Percentiles rank a stretch among this genome's conserved stretches.
Evolutionary conservation across 1,140 invertebrate species (phyloP).

Genomic region (Zaprionus vittiger): DNA sequence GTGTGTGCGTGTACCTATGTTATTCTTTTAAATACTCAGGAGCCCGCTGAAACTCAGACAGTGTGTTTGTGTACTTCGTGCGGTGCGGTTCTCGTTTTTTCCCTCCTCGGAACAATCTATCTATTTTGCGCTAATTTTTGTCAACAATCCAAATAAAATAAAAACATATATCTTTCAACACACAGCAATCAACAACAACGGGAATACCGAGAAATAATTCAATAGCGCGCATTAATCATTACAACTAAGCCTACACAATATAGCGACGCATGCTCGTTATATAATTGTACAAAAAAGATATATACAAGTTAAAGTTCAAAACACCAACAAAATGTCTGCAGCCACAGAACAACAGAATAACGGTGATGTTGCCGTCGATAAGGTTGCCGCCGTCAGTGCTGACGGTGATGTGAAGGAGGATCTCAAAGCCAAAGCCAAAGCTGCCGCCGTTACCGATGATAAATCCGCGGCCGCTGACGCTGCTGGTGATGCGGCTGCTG

Average conservation of each 20-base stretch:
- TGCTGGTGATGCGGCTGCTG: constrained; percentile 64
- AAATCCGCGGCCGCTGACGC: constrained; percentile 70
- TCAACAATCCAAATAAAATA: constrained; percentile 57
- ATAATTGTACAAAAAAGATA: constrained; percentile 58
- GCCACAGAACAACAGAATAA: constrained; percentile 84
- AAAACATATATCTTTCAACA: constrained; percentile 45
- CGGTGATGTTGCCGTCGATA: constrained; percentile 83
- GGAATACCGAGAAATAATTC: constrained; percentile 35
- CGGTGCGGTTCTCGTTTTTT: constrained; percentile 75
- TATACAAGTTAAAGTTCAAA: constrained; percentile 46
- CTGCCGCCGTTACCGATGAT: constrained; percentile 64
- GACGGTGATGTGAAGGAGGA: constrained; percentile 80
- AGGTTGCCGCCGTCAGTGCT: constrained; percentile 66
- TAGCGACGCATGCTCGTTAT: constrained; percentile 56
- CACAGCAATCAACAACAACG: constrained; percentile 58
- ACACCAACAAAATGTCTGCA: constrained; percentile 75
- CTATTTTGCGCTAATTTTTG: constrained; percentile 77
- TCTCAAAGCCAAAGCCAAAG: constrained; percentile 77
- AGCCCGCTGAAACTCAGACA: constrained; percentile 60
- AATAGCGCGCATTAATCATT: constrained; percentile 46
- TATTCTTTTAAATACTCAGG: constrained; percentile 72
- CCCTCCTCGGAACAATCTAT: constrained; percentile 52
- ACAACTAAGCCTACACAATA: constrained; percentile 51
- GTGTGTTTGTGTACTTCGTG: constrained; percentile 81
- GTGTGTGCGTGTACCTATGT: constrained; percentile 12